Conservation (phyloP, 2,797 vertebrate genomes). For the Sebastes diaconus region DNA sequence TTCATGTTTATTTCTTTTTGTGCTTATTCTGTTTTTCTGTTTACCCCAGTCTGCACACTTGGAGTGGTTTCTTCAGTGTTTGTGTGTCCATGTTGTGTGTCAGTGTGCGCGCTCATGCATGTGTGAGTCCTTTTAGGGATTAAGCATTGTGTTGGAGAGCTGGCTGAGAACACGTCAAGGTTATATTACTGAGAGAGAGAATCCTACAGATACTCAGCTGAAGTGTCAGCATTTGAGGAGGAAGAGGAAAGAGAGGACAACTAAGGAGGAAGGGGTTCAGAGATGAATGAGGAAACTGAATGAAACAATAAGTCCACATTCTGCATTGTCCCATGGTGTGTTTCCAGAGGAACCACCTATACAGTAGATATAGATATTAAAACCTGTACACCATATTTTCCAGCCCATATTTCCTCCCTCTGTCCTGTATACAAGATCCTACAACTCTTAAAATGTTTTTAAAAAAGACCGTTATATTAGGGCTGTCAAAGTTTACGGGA, state of each 20-base stretch:
- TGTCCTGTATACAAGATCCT: background rate
- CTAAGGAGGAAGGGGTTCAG: background rate
- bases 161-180: conserved; percentile 40
- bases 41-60: background rate
- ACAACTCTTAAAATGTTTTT: no score
- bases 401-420: no score
- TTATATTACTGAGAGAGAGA: conserved; percentile 36
- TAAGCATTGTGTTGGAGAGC: conserved; percentile 35
- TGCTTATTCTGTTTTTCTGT: background rate
- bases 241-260: background rate
- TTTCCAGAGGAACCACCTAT: background rate
- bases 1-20: background rate
- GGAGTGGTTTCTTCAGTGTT: background rate
- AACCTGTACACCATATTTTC: background rate
- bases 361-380: background rate
- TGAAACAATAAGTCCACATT: background rate
- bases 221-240: conserved; percentile 3
- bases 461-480: no score
- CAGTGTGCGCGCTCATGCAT: background rate
- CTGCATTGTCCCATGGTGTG: background rate
- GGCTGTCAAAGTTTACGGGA: no score
- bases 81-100: background rate
- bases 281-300: background rate
- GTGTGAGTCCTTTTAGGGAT: conserved; percentile 27
- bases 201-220: background rate